These are phyloP conservation scores for Asobara japonica DNA, from an alignment of 1,140 invertebrate species.

Conservation along the genomic window DNA sequence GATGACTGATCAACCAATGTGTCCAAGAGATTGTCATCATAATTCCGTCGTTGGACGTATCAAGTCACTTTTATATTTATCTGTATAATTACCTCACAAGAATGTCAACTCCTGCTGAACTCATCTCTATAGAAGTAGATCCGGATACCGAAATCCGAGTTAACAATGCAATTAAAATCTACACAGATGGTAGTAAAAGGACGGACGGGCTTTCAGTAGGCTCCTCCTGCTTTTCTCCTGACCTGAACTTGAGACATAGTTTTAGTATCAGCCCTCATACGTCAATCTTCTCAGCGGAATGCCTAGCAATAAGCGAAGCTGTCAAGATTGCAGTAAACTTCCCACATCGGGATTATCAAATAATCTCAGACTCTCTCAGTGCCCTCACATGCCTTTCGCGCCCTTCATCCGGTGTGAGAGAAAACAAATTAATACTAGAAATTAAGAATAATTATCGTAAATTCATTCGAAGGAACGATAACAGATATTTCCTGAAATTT, in stretches of 20 bases:
- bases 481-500: background rate
- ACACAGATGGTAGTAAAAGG: background rate
- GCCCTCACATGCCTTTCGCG: background rate
- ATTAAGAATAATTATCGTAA: constrained; percentile 9
- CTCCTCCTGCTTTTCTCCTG: background rate
- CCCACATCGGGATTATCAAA: background rate
- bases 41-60: background rate
- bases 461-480: background rate
- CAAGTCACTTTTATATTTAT: background rate
- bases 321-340: background rate
- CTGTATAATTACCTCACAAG: background rate
- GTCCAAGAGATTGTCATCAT: background rate
- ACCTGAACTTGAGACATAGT: background rate
- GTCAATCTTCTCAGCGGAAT: background rate
- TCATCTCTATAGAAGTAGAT: background rate
- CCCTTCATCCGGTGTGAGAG: background rate
- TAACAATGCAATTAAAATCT: background rate
- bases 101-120: background rate
- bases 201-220: background rate
- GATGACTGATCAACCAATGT: background rate
- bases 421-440: constrained; percentile 2
- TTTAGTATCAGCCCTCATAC: background rate
- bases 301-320: background rate
- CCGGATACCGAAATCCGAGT: background rate
- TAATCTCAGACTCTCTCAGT: background rate